A percentile compares a stretch with the other conserved stretches of the same genome.
Conservation (phyloP, 2,113 vertebrate genomes). For the Peucedramus taeniatus region DNA sequence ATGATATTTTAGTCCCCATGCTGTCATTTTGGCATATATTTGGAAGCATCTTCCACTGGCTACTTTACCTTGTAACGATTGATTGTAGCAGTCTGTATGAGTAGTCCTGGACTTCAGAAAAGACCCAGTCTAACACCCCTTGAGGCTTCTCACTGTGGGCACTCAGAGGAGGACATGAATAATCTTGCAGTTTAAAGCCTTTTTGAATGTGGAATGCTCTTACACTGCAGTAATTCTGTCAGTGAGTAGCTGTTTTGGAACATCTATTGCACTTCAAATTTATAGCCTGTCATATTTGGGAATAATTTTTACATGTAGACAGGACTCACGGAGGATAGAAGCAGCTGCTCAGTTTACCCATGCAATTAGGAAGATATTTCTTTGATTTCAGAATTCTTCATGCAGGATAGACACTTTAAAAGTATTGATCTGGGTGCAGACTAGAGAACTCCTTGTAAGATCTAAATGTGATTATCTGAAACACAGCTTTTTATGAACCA, state of each 20-base stretch:
- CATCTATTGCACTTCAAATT: background rate
- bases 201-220: background rate
- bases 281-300: background rate
- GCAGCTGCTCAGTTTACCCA: background rate
- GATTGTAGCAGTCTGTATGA: background rate
- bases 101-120: background rate
- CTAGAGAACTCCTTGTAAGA: background rate
- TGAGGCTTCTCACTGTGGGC: background rate
- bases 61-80: background rate
- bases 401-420: background rate
- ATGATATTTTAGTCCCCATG: background rate
- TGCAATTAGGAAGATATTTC: background rate
- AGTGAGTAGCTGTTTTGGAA: background rate
- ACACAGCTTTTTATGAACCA: background rate
- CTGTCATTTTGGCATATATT: background rate
- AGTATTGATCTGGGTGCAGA: background rate
- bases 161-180: background rate
- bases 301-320: background rate
- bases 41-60: background rate
- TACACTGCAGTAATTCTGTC: background rate
- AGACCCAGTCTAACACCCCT: background rate
- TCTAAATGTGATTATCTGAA: background rate
- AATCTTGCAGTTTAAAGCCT: background rate
- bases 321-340: background rate
- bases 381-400: background rate